Evolutionary conservation across 2,888 invertebrate genomes (phyloP).

Genomic region (Chymomyza caudatula): DNA sequence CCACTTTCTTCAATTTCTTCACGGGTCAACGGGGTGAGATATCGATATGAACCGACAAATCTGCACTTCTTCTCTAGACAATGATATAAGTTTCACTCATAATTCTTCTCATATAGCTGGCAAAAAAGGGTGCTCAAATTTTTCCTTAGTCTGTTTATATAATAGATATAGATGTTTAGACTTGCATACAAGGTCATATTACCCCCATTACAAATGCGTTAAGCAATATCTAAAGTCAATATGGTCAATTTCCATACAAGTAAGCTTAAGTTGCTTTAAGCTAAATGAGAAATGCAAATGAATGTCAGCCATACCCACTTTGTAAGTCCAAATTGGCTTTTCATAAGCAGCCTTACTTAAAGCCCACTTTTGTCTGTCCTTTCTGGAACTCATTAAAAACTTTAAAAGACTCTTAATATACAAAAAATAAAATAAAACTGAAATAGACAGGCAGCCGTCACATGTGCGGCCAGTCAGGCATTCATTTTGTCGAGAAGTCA

Average conservation of each 20-base stretch:
- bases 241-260: neutral
- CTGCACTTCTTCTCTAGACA: no score
- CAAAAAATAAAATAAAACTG: conserved; percentile 8
- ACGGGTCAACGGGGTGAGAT: no score
- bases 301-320: neutral
- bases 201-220: conserved; percentile 22
- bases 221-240: conserved; percentile 5
- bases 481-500: neutral
- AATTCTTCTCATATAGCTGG: no score
- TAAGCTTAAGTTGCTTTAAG: conserved; percentile 20
- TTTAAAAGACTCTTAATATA: conserved; percentile 7
- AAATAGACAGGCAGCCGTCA: conserved; percentile 5
- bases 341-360: neutral
- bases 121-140: no score
- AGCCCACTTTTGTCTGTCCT: neutral
- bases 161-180: no score
- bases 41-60: no score
- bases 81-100: no score
- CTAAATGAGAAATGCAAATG: conserved; percentile 20
- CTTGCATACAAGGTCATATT: no score
- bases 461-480: conserved; percentile 16
- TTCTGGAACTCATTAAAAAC: conserved; percentile 54
- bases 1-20: no score
- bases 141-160: no score
- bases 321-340: neutral